phyloP scores from a whole-genome alignment of 2,888 invertebrate genomes.

The Metacarcinus magister region DNA sequence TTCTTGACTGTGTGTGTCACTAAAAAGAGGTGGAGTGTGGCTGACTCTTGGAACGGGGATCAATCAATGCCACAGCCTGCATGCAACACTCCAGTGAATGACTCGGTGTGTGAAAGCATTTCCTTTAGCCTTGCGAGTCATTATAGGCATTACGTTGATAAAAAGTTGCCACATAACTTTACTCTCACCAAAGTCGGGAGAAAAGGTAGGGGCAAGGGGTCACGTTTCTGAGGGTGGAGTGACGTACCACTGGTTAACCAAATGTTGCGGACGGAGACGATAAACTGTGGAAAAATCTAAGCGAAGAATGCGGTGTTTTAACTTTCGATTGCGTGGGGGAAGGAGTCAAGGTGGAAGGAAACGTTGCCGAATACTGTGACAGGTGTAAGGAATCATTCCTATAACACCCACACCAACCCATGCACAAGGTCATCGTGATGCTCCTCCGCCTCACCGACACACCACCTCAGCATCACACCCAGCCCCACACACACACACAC shows the following conservation, averaged over 20 bases:
- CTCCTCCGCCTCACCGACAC: not conserved
- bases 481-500: not conserved
- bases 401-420: not conserved
- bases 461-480: not conserved
- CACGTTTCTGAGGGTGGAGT: not conserved
- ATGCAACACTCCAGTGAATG: not conserved
- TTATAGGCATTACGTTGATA: not conserved
- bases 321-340: not conserved
- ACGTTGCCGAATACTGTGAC: not conserved
- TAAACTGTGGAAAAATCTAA: slow-evolving; percentile 32
- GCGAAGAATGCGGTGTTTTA: not conserved
- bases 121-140: not conserved
- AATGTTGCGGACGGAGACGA: not conserved
- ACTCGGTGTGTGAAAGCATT: not conserved
- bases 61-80: not conserved
- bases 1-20: not conserved
- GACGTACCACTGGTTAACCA: not conserved
- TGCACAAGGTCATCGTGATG: not conserved
- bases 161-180: not conserved
- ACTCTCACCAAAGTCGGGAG: not conserved
- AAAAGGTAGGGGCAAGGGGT: not conserved
- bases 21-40: not conserved
- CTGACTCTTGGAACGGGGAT: not conserved
- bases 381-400: not conserved
- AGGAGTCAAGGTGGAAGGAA: not conserved